A percentile compares a stretch with the other conserved stretches of the same genome.
These are phyloP conservation scores for Antitype chi DNA, from an alignment of 2,888 invertebrate genomes.

Conservation along the genomic window DNA sequence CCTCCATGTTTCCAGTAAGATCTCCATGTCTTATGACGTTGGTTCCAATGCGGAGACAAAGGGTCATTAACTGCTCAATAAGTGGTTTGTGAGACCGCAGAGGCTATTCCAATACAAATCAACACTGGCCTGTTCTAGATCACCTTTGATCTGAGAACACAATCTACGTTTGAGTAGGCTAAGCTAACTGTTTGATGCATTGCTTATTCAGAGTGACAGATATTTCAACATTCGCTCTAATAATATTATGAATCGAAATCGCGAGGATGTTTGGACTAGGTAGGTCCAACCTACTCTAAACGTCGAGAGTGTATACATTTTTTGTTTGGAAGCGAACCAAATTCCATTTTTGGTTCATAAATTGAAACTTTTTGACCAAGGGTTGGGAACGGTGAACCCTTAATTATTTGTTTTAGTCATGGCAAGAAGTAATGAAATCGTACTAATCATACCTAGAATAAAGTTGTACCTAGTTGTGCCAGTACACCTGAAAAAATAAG, in stretches of 20 bases:
- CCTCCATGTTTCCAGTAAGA: conserved; percentile 36
- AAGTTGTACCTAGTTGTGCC: no score
- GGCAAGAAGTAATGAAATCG: background rate
- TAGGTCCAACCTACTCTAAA: background rate
- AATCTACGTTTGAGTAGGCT: conserved; percentile 15
- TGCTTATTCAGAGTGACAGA: conserved; percentile 37
- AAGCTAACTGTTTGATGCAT: conserved; percentile 9
- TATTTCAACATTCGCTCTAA: conserved; percentile 16
- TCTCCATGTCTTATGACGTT: conserved; percentile 37
- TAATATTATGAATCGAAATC: conserved; percentile 18
- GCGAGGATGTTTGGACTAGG: conserved; percentile 12
- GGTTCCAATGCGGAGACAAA: conserved; percentile 67
- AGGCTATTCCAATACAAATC: conserved; percentile 46
- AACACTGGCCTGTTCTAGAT: conserved; percentile 30
- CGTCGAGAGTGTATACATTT: background rate
- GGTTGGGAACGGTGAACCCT: background rate
- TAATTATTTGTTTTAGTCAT: background rate
- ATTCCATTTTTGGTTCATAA: background rate
- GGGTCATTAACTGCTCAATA: conserved; percentile 73
- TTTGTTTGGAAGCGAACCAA: background rate
- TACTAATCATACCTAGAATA: background rate
- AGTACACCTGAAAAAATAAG: background rate
- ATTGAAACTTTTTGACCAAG: background rate
- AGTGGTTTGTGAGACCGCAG: conserved; percentile 62
- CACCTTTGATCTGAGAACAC: conserved; percentile 27